Conservation (phyloP, 2,113 vertebrate species). For the Anoura caudifer region DNA sequence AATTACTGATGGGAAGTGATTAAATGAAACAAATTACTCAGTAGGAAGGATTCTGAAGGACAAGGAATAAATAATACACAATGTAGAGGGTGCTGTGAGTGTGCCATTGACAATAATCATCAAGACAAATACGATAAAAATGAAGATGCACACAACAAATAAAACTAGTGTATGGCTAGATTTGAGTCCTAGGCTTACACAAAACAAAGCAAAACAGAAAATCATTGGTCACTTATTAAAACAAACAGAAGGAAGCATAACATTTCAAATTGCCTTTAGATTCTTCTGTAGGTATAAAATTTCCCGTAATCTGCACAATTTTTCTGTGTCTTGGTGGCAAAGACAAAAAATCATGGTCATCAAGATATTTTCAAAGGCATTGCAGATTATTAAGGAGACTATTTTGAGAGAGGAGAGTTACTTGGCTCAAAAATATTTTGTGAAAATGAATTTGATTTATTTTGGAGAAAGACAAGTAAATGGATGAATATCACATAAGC, state of each 20-base stretch:
- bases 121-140: background rate
- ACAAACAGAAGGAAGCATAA: background rate
- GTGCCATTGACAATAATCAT: background rate
- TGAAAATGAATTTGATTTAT: background rate
- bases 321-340: background rate
- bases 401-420: rapidly evolving
- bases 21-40: conserved; percentile 37
- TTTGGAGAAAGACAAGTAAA: background rate
- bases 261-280: background rate
- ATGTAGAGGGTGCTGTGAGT: background rate
- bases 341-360: background rate
- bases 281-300: background rate
- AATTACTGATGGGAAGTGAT: conserved; percentile 32
- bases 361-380: background rate
- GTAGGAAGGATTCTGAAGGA: background rate
- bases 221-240: background rate
- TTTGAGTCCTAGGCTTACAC: background rate
- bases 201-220: background rate
- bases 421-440: background rate
- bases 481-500: background rate
- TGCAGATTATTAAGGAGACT: background rate
- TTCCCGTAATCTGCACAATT: background rate
- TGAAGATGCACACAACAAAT: background rate
- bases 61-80: background rate
- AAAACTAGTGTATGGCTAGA: background rate